Base-by-base conservation (phyloP, 2,113 vertebrate genomes). In the Cervus canadensis region DNA sequence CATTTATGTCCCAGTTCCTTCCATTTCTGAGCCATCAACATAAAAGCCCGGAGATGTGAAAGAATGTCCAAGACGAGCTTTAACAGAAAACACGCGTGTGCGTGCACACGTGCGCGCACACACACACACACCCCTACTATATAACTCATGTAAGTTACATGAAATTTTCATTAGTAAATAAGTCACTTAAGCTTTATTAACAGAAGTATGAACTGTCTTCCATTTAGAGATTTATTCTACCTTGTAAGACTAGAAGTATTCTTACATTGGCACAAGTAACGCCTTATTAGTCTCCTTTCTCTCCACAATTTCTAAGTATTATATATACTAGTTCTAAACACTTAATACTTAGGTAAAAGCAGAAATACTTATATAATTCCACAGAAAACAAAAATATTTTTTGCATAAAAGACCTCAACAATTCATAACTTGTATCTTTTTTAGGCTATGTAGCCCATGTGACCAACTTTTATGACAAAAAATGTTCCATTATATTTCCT, bases 401-500 rank as follows among this genome's bases (percentile, higher is more conserved):
- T 91, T 40, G n/a, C 7, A 25, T 40, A 67, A 54, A 86, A 78
- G 50, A 64, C 84, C n/a, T 82, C 26, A 86, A 43, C 21, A 93
- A 83, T 71, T 94, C 62, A 64, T 50, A 90, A 90, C 54, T 25
- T 76, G 2, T 14, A 82, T 74, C 71, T 78, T 91, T 78, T 87
- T 59, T 40, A 86, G 43, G 74, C 36, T 62, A 85, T 15, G 45
- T 6, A 59, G n/a, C 59, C 36, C 57, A 96, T 57, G 36, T 79
- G 71, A 94, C 10, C 59, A 60, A 52, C 40, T 97, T 93, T 89
- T 87, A 91, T 93, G 60, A 94, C 10, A 81, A 12, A 81, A 10
- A 48, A 43, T 52, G 36, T 81, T 81, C 45, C 56, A 0, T 30
- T 71, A 17, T 28, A 12, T 57, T 91, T 93, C 85, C 78, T 79